A percentile compares a stretch with the other conserved stretches of the same genome.
Evolutionary conservation across 1,140 invertebrate genomes (phyloP).

Genomic region (Drosophila melanica): DNA sequence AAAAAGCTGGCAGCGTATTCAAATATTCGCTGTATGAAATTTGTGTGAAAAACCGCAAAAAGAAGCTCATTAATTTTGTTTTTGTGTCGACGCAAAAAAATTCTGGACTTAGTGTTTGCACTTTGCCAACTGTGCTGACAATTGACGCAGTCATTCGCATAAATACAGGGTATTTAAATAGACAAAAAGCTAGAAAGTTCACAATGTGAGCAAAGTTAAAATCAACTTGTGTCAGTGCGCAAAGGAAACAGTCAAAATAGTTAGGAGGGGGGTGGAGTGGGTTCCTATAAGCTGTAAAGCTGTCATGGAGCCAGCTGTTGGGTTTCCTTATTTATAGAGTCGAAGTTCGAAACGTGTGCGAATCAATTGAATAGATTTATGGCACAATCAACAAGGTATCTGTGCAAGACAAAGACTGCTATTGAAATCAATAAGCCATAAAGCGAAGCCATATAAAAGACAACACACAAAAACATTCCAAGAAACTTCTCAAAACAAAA

Average conservation of each 20-base stretch:
- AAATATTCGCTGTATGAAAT: neutral
- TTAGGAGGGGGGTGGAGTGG: too few species aligned
- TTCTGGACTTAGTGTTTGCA: neutral
- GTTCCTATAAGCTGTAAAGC: conserved; percentile 23
- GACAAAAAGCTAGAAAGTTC: conserved; percentile 29
- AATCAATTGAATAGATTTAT: conserved; percentile 62
- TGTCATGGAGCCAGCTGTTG: conserved; percentile 24
- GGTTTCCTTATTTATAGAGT: conserved; percentile 35
- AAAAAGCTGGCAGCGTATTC: neutral
- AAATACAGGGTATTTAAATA: conserved; percentile 23
- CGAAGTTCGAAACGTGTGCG: conserved; percentile 33
- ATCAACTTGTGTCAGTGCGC: conserved; percentile 22
- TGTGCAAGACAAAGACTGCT: conserved; percentile 48
- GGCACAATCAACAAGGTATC: conserved; percentile 44
- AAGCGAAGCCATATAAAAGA: conserved; percentile 46
- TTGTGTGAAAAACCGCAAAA: neutral
- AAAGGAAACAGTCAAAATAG: conserved; percentile 10
- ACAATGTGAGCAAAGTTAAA: conserved; percentile 27
- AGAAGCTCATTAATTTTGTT: neutral
- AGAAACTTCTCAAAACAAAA: conserved; percentile 74
- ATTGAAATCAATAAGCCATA: conserved; percentile 77
- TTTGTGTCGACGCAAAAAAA: neutral
- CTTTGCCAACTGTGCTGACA: neutral
- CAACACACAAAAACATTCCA: conserved; percentile 25
- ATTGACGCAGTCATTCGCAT: neutral